Base-by-base conservation (phyloP, 2,888 invertebrate species). In the Synanthedon formicaeformis region DNA sequence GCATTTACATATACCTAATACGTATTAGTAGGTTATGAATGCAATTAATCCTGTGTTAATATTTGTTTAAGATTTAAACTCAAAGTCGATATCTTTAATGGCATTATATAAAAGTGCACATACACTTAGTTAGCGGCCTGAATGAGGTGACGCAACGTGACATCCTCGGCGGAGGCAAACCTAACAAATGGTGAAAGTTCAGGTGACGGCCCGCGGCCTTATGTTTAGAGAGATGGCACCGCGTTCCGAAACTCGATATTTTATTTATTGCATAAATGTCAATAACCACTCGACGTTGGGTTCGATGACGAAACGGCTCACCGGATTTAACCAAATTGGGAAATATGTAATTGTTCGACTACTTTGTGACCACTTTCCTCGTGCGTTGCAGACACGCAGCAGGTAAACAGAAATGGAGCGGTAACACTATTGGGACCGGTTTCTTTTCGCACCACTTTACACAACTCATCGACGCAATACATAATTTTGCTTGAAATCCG, bases 141-240 rank as follows among this genome's bases (percentile, higher is more conserved):
- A 64, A 70, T 66, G 62, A 63, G 54, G 65, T 75, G 76, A 79
- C 68, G 75, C 66, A 78, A 81, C 67, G 55, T 63, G 66, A 74
- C 78, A 77, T 76, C 77, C 72, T 67, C 66, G 65, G 66, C 67
- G 60, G 62, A 66, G 66, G 69, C 65, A 69, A 75, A 79, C 71
- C 76, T 69, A 75, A 78, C 77, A 81, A 78, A 76, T 18, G 74
- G 84, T 82, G 84, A 85, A 84, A 84, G 84, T 84, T 84, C 76
- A 77, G 54, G 55, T 54, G 53, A 51, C 45, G 41, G 55, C 53
- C 57, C 57, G 58, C 58, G 34, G 41, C 49, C 53, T 57, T 52
- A 50, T 58, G 62, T 59, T 62, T 57, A 55, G 58, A 60, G 54
- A 64, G 62, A 60, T 62, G 56, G 54, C n/a, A 45, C 45, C n/a